A percentile compares a stretch with the other conserved stretches of the same genome.
Evolutionary conservation across 2,888 invertebrate genomes (phyloP).

Genomic region (Ommatoiulus sabulosus): DNA sequence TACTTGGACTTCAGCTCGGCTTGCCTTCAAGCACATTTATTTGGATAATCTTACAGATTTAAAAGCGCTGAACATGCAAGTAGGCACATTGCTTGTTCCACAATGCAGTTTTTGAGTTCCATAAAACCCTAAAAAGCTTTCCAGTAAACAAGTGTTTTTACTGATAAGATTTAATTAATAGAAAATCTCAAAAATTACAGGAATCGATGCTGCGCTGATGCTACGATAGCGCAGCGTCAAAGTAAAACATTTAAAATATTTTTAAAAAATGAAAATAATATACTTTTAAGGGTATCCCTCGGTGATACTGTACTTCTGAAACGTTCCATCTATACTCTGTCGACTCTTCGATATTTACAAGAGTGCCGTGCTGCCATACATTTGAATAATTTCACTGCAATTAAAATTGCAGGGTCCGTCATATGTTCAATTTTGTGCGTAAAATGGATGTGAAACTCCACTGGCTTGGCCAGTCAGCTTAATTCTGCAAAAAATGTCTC

Average conservation of each 20-base stretch:
- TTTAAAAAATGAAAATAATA: neutral
- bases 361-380: neutral
- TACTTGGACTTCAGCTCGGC: too few relatives aligned
- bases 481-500: neutral
- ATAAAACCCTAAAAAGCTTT: too few relatives aligned
- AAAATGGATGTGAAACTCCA: neutral
- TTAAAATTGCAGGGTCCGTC: neutral
- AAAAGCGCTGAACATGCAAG: neutral
- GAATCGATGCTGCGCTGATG: neutral
- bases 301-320: neutral
- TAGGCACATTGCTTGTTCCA: neutral
- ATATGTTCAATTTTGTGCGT: neutral
- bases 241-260: neutral
- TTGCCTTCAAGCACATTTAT: too few relatives aligned
- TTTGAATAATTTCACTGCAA: neutral
- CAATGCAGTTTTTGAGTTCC: too few relatives aligned
- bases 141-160: too few relatives aligned
- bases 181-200: constrained; percentile 1
- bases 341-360: neutral
- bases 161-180: neutral
- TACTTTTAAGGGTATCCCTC: neutral
- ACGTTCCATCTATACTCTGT: neutral
- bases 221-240: neutral
- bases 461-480: neutral
- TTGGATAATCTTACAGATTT: too few relatives aligned